Evolutionary conservation across 2,113 vertebrate genomes (phyloP).

Genomic region (Cinclus mexicanus): DNA sequence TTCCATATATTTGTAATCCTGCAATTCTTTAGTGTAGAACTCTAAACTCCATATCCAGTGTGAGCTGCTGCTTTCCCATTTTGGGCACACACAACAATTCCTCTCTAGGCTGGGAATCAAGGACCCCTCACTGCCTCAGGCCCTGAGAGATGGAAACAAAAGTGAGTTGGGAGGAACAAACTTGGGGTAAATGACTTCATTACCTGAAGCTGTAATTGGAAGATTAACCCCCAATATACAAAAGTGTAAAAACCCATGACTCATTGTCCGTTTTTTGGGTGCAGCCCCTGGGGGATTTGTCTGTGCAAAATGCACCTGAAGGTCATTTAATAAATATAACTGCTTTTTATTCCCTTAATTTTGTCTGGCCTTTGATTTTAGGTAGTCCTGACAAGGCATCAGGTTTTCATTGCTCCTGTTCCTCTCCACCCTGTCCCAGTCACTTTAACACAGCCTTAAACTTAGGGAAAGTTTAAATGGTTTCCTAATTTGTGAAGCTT

Average conservation of each 20-base stretch:
- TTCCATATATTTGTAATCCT: not conserved
- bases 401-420: not conserved
- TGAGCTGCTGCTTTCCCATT: not conserved
- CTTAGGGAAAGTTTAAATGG: not conserved
- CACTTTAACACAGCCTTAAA: not conserved
- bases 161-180: not conserved
- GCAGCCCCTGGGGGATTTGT: accelerated
- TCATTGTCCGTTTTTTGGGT: not conserved
- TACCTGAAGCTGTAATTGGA: too few species aligned
- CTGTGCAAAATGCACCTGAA: not conserved
- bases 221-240: too few species aligned
- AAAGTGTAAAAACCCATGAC: too few species aligned
- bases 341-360: not conserved
- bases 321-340: not conserved
- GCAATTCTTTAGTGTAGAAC: not conserved
- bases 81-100: not conserved
- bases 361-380: not conserved
- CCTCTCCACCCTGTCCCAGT: not conserved
- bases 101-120: not conserved
- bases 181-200: too few species aligned
- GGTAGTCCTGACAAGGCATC: not conserved
- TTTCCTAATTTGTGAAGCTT: not conserved
- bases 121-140: not conserved
- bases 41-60: not conserved
- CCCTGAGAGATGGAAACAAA: not conserved